Evolutionary conservation across 2,113 vertebrate genomes (phyloP), one percentile per base, ranked within the genome.

Genomic region (Prunella fulvescens): DNA sequence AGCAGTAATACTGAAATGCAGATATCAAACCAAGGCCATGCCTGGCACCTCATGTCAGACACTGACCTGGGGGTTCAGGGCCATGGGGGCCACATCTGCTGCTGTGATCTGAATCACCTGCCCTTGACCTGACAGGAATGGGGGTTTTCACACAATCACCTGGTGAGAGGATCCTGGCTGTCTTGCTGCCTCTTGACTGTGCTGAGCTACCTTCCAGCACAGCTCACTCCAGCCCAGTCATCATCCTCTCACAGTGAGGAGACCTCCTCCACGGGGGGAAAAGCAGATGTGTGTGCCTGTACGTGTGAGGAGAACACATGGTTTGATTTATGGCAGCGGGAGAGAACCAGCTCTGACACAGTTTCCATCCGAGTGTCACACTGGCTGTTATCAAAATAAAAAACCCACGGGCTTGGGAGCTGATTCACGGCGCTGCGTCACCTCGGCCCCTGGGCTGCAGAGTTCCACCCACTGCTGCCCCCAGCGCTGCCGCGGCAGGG

Each of bases 381-480:
- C 67, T 37, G 87, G 37, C 81, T 77, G 89, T 94, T 95, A 93
- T 95, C 93, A 90, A 93, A 95, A 94, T 70, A 64, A 86, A 81
- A 93, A 91, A 14, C 91, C 93, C 85, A 61, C 6, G 19, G 93
- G 40, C n/a, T 62, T 54, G 90, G 87, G 6, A 23, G 87, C 78
- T 89, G 96, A 94, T 82, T 95, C 94, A 85, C 1, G 19, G 72
- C 1, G 0, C 83, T 80, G 60, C 8, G 18, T 92, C 88, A 86
- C 60, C 82, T 69, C 88, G 51, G 76, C 86, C 60, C 76, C 74
- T 74, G 1, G 4, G 77, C 44, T 16, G 19, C 1, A 0, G n/a
- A 31, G 65, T 37, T 50, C 28, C 60, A 6, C 14, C 69, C 3
- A 0, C 31, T 48, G 13, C 79, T 77, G 88, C 57, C 81, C 8